phyloP scores from a whole-genome alignment of 2,113 vertebrate genomes.

The Podarcis cretensis region DNA sequence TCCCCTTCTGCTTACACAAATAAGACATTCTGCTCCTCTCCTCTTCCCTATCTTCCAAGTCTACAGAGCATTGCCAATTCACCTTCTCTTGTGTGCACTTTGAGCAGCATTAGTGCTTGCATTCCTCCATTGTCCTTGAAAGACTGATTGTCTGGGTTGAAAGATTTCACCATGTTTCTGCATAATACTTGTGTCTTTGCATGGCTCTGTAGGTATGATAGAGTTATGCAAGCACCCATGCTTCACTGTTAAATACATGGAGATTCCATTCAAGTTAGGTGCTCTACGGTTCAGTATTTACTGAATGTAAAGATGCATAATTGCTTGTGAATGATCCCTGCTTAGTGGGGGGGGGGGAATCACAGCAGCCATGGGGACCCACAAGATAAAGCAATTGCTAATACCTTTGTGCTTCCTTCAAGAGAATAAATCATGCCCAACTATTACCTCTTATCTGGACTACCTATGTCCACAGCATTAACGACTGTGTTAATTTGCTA shows the following conservation, averaged over 20 bases:
- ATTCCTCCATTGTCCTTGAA: not conserved
- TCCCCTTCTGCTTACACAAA: not conserved
- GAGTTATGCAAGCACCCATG: not conserved
- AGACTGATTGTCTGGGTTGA: not conserved
- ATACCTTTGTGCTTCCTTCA: not conserved
- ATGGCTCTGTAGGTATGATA: not conserved
- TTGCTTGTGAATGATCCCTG: not conserved
- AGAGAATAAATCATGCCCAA: not conserved
- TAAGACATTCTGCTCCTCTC: not conserved
- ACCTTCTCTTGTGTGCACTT: not conserved
- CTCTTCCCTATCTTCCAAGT: not conserved
- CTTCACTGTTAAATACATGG: not conserved
- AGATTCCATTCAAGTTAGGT: not conserved
- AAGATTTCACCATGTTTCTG: too few species aligned
- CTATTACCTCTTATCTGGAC: not conserved
- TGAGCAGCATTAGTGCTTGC: not conserved
- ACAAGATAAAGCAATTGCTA: not conserved
- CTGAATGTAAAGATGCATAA: not conserved
- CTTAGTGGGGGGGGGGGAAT: not conserved
- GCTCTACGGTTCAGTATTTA: not conserved
- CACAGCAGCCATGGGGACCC: not conserved
- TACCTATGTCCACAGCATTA: not conserved
- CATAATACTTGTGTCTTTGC: too few species aligned
- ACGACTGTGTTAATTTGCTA: not conserved
- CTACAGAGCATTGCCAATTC: not conserved